phyloP scores from a whole-genome alignment of 2,113 vertebrate genomes.

The Embiotoca jacksoni region DNA sequence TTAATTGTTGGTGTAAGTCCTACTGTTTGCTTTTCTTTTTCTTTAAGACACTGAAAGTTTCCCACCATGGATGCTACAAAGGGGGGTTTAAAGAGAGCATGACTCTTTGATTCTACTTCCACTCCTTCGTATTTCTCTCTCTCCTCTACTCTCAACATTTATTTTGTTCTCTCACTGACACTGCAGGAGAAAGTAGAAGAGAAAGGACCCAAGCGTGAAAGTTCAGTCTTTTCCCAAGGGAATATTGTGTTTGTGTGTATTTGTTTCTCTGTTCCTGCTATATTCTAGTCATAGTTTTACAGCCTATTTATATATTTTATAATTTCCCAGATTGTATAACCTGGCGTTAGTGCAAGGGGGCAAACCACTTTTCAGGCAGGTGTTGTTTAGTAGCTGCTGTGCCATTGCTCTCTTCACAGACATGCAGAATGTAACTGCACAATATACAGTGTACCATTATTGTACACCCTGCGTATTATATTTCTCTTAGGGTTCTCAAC shows the following conservation, averaged over 20 bases:
- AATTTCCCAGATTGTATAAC: neutral
- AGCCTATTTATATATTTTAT: neutral
- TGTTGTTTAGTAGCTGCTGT: neutral
- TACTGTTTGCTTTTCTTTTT: neutral
- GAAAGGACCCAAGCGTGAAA: conserved; percentile 30
- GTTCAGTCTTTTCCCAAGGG: conserved; percentile 54
- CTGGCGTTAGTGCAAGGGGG: neutral
- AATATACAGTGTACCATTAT: conserved; percentile 7
- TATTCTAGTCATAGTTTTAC: neutral
- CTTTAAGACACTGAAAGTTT: conserved; percentile 3
- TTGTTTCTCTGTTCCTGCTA: neutral
- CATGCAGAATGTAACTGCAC: neutral
- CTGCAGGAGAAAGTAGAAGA: conserved; percentile 43
- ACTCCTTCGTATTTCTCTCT: neutral
- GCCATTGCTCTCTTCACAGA: neutral
- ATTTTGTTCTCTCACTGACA: conserved; percentile 41
- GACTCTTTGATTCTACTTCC: neutral
- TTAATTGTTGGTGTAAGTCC: neutral
- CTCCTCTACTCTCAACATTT: neutral
- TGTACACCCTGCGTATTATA: conserved; percentile 7
- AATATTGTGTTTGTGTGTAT: conserved; percentile 26
- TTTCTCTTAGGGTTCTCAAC: conserved; percentile 8
- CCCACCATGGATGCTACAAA: neutral
- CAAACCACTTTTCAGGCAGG: neutral
- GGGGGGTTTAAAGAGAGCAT: conserved; percentile 5